Evolutionary conservation across 2,797 vertebrate species (phyloP).

Genomic region (Eulemur coronatus): DNA sequence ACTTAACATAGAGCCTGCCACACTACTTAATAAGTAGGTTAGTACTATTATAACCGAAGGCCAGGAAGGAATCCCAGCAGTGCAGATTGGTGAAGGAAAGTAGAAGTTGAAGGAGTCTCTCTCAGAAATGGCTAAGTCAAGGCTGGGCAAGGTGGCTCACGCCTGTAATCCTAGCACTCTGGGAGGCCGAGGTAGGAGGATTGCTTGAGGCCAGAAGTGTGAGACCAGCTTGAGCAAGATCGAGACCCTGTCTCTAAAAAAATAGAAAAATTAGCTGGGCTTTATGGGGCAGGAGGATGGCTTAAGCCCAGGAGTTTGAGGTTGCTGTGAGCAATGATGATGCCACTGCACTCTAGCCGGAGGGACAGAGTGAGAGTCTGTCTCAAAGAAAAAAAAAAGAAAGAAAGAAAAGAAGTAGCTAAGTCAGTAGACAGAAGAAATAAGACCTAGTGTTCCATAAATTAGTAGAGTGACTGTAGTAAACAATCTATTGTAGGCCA

Average conservation of each 20-base stretch:
- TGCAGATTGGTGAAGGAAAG: neutral
- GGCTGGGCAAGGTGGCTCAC: neutral
- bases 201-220: neutral
- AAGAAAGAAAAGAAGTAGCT: neutral
- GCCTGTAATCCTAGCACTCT: neutral
- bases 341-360: neutral
- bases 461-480: neutral
- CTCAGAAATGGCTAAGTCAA: conserved; percentile 18
- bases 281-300: neutral
- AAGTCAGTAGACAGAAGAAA: neutral
- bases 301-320: neutral
- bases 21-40: neutral
- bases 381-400: neutral
- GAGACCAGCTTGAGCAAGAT: neutral
- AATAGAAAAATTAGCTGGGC: neutral
- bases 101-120: neutral
- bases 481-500: neutral
- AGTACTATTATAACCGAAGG: neutral
- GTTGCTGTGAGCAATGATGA: too few species aligned
- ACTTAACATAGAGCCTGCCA: neutral
- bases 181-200: neutral
- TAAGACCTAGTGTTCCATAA: neutral
- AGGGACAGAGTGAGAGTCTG: neutral
- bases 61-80: neutral
- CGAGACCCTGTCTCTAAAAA: neutral